A percentile compares a stretch with the other conserved stretches of the same genome.
phyloP scores from a whole-genome alignment of 2,797 vertebrate species.

The Vespertilio murinus region DNA sequence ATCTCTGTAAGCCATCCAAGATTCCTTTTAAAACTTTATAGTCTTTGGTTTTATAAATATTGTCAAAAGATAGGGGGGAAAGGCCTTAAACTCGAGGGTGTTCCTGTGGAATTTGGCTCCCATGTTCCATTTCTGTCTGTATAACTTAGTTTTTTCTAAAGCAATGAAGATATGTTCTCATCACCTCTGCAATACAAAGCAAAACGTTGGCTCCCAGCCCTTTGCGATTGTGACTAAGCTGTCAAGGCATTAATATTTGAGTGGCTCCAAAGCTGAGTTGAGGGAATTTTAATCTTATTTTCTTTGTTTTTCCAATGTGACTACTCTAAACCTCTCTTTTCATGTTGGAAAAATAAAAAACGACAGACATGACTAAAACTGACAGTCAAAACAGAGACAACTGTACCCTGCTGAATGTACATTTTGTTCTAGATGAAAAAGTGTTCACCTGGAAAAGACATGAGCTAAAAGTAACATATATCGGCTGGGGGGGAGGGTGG shows the following conservation, averaged over 20 bases:
- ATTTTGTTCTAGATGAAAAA: slow-evolving; percentile 60
- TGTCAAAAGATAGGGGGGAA: slow-evolving; percentile 65
- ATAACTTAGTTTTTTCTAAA: slow-evolving; percentile 75
- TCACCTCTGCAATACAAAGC: slow-evolving; percentile 67
- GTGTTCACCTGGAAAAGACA: neutral
- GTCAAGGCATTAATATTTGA: slow-evolving; percentile 53
- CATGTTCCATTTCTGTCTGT: slow-evolving; percentile 64
- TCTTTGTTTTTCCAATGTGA: slow-evolving; percentile 67
- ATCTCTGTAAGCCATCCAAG: slow-evolving; percentile 83
- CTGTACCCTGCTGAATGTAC: neutral
- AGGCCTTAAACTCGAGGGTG: slow-evolving; percentile 68
- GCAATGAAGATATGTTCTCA: slow-evolving; percentile 76
- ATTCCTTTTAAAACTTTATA: slow-evolving; percentile 80
- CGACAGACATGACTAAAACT: slow-evolving; percentile 56
- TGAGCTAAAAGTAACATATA: neutral
- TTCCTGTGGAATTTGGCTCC: slow-evolving; percentile 79
- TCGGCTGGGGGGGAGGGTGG: neutral
- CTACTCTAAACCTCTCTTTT: slow-evolving; percentile 61
- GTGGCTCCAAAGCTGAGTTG: slow-evolving; percentile 57
- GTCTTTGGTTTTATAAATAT: slow-evolving; percentile 82
- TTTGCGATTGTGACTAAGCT: slow-evolving; percentile 40
- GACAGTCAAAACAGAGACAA: slow-evolving; percentile 68
- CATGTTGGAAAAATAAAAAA: slow-evolving; percentile 66
- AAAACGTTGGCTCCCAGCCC: slow-evolving; percentile 43
- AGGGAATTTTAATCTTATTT: slow-evolving; percentile 71